A percentile compares a stretch with the other conserved stretches of the same genome.
Evolutionary conservation across 2,797 vertebrate genomes (phyloP).

Genomic region (Muscicapa striata): DNA sequence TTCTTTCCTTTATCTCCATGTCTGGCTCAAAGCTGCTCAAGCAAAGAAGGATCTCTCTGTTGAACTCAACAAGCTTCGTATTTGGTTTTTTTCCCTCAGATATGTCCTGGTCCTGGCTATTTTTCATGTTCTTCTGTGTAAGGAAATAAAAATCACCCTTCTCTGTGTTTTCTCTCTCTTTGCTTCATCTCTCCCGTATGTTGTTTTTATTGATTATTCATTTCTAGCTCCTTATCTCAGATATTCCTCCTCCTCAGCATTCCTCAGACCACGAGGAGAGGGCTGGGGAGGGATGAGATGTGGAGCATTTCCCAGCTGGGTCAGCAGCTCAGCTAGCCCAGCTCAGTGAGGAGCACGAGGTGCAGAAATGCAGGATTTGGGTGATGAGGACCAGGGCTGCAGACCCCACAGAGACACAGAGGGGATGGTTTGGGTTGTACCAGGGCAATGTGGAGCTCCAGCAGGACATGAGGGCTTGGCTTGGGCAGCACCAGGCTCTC

Average conservation of each 20-base stretch:
- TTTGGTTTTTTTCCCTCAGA: neutral
- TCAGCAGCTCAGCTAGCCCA: neutral
- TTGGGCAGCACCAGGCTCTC: neutral
- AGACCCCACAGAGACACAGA: accelerated
- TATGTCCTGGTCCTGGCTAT: neutral
- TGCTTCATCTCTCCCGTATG: neutral
- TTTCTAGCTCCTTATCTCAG: conserved; percentile 40
- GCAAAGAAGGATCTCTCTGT: neutral
- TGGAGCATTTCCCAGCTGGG: neutral
- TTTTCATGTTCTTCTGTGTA: neutral
- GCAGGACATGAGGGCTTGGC: neutral
- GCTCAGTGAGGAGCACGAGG: neutral
- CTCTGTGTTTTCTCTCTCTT: conserved; percentile 19
- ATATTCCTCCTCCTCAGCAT: conserved; percentile 32
- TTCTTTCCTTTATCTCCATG: neutral
- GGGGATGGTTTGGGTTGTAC: neutral
- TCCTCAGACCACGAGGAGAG: conserved; percentile 5
- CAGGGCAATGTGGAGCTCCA: accelerated
- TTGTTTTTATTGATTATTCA: conserved; percentile 45
- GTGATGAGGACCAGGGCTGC: neutral
- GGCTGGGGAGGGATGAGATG: neutral
- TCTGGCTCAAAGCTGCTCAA: neutral
- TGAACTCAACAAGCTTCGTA: neutral
- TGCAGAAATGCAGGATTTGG: neutral
- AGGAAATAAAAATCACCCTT: conserved; percentile 40